Base-by-base conservation (phyloP, 2,113 vertebrate species). In the Amazona guildingii region DNA sequence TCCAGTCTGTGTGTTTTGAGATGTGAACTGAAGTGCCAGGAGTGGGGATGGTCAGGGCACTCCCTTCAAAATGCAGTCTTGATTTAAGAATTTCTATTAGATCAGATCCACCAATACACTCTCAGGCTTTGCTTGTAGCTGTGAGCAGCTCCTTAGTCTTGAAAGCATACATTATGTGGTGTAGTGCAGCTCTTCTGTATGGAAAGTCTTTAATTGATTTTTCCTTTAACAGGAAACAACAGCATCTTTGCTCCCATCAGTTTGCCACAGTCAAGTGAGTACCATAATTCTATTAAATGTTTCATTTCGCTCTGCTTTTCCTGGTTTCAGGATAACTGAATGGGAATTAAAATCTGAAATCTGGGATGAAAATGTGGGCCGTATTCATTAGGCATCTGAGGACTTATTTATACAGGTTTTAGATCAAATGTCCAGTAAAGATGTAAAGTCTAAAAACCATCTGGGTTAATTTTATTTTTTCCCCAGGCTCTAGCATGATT, bases 261-360 rank as follows among this genome's bases (percentile, higher is more conserved):
- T 52, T 97, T 99, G 94, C 99, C 98, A 13, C 97, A 98, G 80
- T 98, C 98, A 43, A 99, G 99, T 99, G 97, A 99, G 99, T 99
- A 87, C 68, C 7, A 1, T 11, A 48, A 46, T 19, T 46, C 25
- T 43, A 4, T 25, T 31, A 13, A 67, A 23, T 29, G 25, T 66
- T 72, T 57, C 25, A 1, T 46, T 86, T 39, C 43, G n/a, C 80
- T 77, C 51, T 52, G 21, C 51, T 74, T 63, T 52, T 46, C 31
- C 64, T 23, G 55, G 27, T 13, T 13, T 43, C 37, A 35, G 51
- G 62, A 52, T 44, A 35, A 69, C 46, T 49, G n/a, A 29, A 10
- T 49, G 76, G 48, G 83, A 48, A 20, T 51, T 55, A 23, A 87
- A 28, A n/a, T 66, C 55, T 82, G 87, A 61, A 79, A 33, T 43